These are phyloP conservation scores for Cygnus atratus DNA, from an alignment of 2,113 vertebrate genomes.

Conservation along the genomic window DNA sequence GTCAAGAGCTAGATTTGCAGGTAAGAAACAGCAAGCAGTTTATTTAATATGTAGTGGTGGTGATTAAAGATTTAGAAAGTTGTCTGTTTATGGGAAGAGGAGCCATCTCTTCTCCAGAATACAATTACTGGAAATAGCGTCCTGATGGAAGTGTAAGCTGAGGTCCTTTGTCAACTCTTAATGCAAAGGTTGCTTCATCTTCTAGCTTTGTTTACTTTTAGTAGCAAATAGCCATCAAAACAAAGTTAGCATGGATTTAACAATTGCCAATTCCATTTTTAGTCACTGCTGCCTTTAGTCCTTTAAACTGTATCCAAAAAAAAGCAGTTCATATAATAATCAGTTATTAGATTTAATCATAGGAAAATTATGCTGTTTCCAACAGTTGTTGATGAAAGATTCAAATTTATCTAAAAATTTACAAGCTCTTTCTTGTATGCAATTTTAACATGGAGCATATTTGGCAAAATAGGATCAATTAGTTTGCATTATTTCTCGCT, in stretches of 20 bases:
- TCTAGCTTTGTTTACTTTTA: not conserved
- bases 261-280: not conserved
- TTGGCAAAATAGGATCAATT: not conserved
- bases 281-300: not conserved
- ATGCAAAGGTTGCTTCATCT: not conserved
- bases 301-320: not conserved
- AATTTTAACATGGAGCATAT: not conserved
- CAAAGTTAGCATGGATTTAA: not conserved
- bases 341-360: not conserved
- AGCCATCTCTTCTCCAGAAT: not conserved
- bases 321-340: not conserved
- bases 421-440: not conserved
- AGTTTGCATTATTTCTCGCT: not conserved
- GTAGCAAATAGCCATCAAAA: not conserved
- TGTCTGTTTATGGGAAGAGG: not conserved
- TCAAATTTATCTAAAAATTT: not conserved
- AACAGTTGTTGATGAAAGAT: not conserved
- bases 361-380: not conserved
- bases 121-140: not conserved
- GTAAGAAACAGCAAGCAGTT: constrained; percentile 62
- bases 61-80: not conserved
- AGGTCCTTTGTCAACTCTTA: not conserved
- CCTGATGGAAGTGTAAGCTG: not conserved
- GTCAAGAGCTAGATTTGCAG: constrained; percentile 93
- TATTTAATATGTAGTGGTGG: not conserved